These are phyloP conservation scores for Galleria mellonella DNA, from an alignment of 1,140 invertebrate genomes.

Conservation along the genomic window DNA sequence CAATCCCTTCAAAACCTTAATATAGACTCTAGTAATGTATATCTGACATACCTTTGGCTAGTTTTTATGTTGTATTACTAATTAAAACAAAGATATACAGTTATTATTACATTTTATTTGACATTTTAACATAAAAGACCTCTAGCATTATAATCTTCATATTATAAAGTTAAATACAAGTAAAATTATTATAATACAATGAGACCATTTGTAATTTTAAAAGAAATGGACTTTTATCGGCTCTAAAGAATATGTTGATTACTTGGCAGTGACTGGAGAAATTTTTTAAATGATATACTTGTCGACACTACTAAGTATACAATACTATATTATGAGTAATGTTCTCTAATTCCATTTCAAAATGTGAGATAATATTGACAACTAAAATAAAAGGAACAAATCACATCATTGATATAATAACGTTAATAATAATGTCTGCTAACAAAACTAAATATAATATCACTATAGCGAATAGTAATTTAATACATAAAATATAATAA, in stretches of 20 bases:
- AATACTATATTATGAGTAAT: slow-evolving; percentile 12
- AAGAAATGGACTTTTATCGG: slow-evolving; percentile 53
- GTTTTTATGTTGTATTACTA: no score
- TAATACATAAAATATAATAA: slow-evolving; percentile 40
- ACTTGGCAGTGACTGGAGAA: slow-evolving; percentile 53
- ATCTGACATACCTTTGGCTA: no score
- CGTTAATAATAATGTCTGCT: slow-evolving; percentile 30
- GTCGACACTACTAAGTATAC: slow-evolving; percentile 2
- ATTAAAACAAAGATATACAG: slow-evolving; percentile 1
- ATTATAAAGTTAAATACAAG: slow-evolving; percentile 62
- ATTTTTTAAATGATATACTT: slow-evolving; percentile 5
- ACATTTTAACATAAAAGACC: slow-evolving; percentile 59
- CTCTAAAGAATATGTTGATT: slow-evolving; percentile 36
- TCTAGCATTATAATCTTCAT: slow-evolving; percentile 54
- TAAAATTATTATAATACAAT: slow-evolving; percentile 61
- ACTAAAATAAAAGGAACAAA: slow-evolving; percentile 52
- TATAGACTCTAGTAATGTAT: no score
- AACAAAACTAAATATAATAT: slow-evolving; percentile 44
- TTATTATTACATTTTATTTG: slow-evolving; percentile 43
- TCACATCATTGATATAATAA: slow-evolving; percentile 33
- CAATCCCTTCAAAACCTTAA: no score
- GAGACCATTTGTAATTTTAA: slow-evolving; percentile 52
- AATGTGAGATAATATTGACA: slow-evolving; percentile 17
- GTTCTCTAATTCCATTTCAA: slow-evolving; percentile 37
- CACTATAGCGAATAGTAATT: slow-evolving; percentile 44